Conservation (phyloP, 2,113 vertebrate species). For the Melanotaenia duboulayi region DNA sequence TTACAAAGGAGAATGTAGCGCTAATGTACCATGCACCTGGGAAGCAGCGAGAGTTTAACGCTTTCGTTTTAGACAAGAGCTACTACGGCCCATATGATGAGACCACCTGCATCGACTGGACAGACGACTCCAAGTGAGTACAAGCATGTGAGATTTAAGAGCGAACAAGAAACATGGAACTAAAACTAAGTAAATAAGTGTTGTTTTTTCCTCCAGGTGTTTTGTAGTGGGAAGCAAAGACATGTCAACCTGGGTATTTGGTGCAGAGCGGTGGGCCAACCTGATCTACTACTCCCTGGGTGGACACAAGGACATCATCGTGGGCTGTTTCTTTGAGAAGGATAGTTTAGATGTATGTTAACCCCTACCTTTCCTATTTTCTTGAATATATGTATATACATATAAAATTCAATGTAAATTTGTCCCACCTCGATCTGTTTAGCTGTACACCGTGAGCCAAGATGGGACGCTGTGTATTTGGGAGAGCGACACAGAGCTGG, state of each 20-base stretch:
- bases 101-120: slow-evolving; percentile 98
- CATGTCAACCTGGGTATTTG: slow-evolving; percentile 97
- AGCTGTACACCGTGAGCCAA: slow-evolving; percentile 95
- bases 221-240: slow-evolving; percentile 97
- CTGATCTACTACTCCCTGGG: slow-evolving; percentile 94
- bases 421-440: background rate
- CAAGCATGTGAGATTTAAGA: too few species aligned
- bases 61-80: slow-evolving; percentile 94
- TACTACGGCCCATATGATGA: slow-evolving; percentile 96
- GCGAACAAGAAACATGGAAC: background rate
- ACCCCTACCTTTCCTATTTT: background rate
- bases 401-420: too few species aligned
- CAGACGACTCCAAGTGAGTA: slow-evolving; percentile 92
- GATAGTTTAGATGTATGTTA: slow-evolving; percentile 93
- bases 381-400: too few species aligned
- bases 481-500: slow-evolving; percentile 90
- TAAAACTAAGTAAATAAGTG: background rate
- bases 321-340: slow-evolving; percentile 95
- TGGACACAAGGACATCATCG: slow-evolving; percentile 92
- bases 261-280: slow-evolving; percentile 94
- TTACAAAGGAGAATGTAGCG: slow-evolving; percentile 92
- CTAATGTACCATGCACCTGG: slow-evolving; percentile 96
- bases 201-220: slow-evolving; percentile 80
- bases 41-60: slow-evolving; percentile 91
- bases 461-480: slow-evolving; percentile 93